phyloP scores from a whole-genome alignment of 1,140 invertebrate genomes.

The Dendroctonus ponderosae region DNA sequence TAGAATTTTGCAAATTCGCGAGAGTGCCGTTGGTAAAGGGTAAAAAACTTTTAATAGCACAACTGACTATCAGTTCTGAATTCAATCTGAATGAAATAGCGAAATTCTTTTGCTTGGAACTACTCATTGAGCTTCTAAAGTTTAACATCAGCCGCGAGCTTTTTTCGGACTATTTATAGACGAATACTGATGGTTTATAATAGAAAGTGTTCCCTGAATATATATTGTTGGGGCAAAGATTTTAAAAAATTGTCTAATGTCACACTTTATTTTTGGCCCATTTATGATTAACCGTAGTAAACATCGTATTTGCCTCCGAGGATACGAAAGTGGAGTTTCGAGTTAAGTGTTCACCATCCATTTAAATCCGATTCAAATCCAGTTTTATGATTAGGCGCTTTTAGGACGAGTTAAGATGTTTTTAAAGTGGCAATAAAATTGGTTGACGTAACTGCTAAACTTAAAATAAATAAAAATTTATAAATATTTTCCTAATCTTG shows the following conservation, averaged over 20 bases:
- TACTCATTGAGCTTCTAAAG: neutral
- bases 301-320: too few species aligned
- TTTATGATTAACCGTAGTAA: too few species aligned
- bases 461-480: slow-evolving; percentile 2
- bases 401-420: slow-evolving; percentile 1
- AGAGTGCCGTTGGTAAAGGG: too few species aligned
- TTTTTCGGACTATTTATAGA: slow-evolving; percentile 30
- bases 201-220: slow-evolving; percentile 7
- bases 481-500: slow-evolving; percentile 1
- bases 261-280: slow-evolving; percentile 20
- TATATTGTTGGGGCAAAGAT: slow-evolving; percentile 19
- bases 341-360: too few species aligned
- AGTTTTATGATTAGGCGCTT: slow-evolving; percentile 6
- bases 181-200: slow-evolving; percentile 21
- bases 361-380: slow-evolving; percentile 11
- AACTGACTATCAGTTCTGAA: too few species aligned
- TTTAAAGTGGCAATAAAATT: slow-evolving; percentile 9
- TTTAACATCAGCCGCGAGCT: neutral
- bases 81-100: too few species aligned
- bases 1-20: slow-evolving; percentile 4
- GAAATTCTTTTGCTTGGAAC: neutral
- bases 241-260: slow-evolving; percentile 15
- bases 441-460: slow-evolving; percentile 11
- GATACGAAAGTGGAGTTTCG: too few species aligned
- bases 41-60: too few species aligned